phyloP scores from a whole-genome alignment of 1,140 invertebrate species.

The Holcopasites calliopsidis region DNA sequence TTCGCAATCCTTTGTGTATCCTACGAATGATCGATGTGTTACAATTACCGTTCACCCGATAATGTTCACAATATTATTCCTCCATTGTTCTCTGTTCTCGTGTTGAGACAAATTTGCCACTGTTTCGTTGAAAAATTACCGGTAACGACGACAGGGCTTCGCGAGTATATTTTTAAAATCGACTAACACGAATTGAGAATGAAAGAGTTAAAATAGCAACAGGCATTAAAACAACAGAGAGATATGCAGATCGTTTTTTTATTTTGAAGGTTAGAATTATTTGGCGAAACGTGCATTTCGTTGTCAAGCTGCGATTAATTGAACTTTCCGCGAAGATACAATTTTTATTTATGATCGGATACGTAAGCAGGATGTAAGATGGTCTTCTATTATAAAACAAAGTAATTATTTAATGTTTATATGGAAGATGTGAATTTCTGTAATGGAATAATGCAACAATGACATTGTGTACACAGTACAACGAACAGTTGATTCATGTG shows the following conservation, averaged over 20 bases:
- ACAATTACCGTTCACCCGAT: slow-evolving; percentile 17
- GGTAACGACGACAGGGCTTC: slow-evolving; percentile 6
- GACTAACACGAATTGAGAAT: neutral
- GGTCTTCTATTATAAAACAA: neutral
- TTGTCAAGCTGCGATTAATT: neutral
- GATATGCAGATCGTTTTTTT: neutral
- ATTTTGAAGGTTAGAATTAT: slow-evolving; percentile 29
- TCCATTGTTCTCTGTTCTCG: neutral
- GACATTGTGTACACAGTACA: neutral
- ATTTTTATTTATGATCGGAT: too few species aligned
- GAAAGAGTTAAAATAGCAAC: neutral
- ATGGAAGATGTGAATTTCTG: neutral
- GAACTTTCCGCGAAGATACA: too few species aligned
- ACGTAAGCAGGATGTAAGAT: neutral
- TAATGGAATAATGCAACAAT: neutral
- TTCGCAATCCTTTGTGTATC: slow-evolving; percentile 45
- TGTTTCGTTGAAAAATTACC: slow-evolving; percentile 24
- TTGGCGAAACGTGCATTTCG: neutral
- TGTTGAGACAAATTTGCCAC: neutral
- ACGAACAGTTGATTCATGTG: slow-evolving; percentile 3
- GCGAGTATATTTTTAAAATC: slow-evolving; percentile 51
- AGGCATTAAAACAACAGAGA: slow-evolving; percentile 6
- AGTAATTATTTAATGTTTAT: neutral
- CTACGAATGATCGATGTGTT: slow-evolving; percentile 36
- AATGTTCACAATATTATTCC: neutral